A percentile compares a stretch with the other conserved stretches of the same genome.
Evolutionary conservation across 2,797 vertebrate genomes (phyloP).

Genomic region (Varecia variegata): DNA sequence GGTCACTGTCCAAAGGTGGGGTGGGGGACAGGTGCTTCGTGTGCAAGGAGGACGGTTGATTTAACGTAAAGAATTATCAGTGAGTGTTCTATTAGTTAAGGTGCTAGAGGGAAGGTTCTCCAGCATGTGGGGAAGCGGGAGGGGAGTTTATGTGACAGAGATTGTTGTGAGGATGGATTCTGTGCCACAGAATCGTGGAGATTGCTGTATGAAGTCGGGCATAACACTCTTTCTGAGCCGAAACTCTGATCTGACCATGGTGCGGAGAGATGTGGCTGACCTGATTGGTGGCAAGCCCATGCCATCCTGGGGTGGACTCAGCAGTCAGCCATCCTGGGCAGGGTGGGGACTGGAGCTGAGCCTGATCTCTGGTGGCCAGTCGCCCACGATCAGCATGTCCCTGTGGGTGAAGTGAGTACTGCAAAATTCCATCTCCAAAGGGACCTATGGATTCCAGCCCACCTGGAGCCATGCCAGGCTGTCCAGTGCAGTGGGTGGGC

Average conservation of each 20-base stretch:
- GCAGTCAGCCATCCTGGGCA: neutral
- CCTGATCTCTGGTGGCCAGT: accelerated
- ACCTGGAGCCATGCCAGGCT: neutral
- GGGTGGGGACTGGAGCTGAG: neutral
- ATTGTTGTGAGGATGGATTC: neutral
- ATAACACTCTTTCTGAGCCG: too few species aligned
- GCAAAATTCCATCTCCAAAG: neutral
- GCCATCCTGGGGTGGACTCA: neutral
- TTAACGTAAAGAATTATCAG: neutral
- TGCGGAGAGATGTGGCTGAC: neutral
- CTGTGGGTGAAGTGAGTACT: neutral
- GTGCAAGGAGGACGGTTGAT: neutral
- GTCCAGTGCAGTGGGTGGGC: neutral
- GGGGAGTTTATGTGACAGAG: neutral
- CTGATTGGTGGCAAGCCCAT: neutral
- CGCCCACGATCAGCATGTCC: neutral
- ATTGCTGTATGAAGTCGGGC: neutral
- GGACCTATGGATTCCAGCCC: neutral
- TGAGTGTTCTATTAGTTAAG: neutral
- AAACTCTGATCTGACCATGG: neutral
- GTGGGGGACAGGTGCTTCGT: neutral
- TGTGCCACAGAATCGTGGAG: neutral
- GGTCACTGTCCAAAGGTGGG: neutral
- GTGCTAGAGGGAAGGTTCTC: neutral
- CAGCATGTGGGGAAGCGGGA: neutral